phyloP scores from a whole-genome alignment of 2,888 invertebrate genomes.

The Lepidochitona cinerea region DNA sequence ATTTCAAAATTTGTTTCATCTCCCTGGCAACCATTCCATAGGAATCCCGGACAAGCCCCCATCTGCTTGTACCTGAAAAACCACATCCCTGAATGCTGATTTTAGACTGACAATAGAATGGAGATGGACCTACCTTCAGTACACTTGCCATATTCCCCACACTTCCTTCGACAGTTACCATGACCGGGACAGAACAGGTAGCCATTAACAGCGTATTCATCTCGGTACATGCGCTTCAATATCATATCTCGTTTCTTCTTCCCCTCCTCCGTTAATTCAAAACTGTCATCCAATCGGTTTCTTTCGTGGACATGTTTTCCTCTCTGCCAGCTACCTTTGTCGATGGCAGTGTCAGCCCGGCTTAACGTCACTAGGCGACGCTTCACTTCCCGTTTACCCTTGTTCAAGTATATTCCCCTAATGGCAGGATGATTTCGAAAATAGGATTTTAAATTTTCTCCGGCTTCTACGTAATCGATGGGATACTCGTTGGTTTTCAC shows the following conservation, averaged over 20 bases:
- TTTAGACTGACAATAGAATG: no score
- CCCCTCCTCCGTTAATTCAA: constrained; percentile 54
- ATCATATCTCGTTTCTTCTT: constrained; percentile 36
- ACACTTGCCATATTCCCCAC: constrained; percentile 61
- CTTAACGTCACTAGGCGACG: constrained; percentile 42
- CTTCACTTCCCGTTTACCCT: constrained; percentile 60
- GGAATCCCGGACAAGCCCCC: no score
- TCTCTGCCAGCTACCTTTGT: constrained; percentile 54
- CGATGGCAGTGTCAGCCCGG: constrained; percentile 45
- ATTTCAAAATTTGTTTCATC: no score
- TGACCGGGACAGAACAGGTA: constrained; percentile 65
- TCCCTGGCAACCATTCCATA: no score
- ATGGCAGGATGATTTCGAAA: constrained; percentile 48
- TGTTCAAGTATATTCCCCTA: constrained; percentile 54
- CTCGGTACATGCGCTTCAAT: constrained; percentile 37
- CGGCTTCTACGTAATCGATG: constrained; percentile 37
- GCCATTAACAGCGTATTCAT: constrained; percentile 64
- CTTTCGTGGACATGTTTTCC: constrained; percentile 48
- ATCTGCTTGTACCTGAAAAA: no score
- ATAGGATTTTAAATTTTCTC: constrained; percentile 42
- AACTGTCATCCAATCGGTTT: constrained; percentile 60
- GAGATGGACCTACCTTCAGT: constrained; percentile 37
- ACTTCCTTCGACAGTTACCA: constrained; percentile 59
- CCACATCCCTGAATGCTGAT: no score
- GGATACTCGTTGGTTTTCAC: background rate